Base-by-base conservation (phyloP, 2,797 vertebrate genomes). In the Alfaro cultratus region DNA sequence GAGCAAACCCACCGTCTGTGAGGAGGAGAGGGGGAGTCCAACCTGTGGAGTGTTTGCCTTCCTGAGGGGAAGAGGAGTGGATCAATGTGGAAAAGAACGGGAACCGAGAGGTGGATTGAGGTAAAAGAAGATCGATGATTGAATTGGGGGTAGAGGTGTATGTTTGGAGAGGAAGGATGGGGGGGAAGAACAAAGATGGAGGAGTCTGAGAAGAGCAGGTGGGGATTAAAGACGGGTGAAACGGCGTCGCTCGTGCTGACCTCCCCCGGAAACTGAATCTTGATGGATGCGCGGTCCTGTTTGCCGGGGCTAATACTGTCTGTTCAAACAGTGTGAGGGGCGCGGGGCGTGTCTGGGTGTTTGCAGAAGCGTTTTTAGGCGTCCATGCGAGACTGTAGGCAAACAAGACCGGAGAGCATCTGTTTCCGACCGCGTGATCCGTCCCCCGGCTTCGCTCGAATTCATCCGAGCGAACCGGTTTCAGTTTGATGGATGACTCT, bases 221-320 rank as follows among this genome's bases (percentile, higher is more conserved):
- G 71, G 49, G 67, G 71, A 87, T 91, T 79, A 86, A 90, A 87
- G 62, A 90, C 81, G 76, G 87, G 86, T 88, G 88, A 86, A 88
- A 92, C 9, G 71, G 73, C 75, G 75, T 84, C 80, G 31, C 81
- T 83, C 74, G 67, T 12, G 29, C 81, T 89, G 92, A 91, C 92
- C 91, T 86, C 84, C 55, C 68, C 74, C 4, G 74, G 82, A 88
- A 92, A 85, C 41, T 13, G 41, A 43, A 41, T 75, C 75, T 78
- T 90, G 91, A 93, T 92, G 90, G 91, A 91, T 88, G 78, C 77
- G 26, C 86, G 34, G 79, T 78, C 49, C 70, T 91, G 91, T 93
- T 94, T 94, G 90, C 90, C 80, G 64, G 88, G 82, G 82, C 91
- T 91, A 93, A 93, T 87, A 49, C 87, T 75, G 80, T 74, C 83